Conservation (phyloP, 2,888 invertebrate genomes). For the Eupithecia pulchellata region DNA sequence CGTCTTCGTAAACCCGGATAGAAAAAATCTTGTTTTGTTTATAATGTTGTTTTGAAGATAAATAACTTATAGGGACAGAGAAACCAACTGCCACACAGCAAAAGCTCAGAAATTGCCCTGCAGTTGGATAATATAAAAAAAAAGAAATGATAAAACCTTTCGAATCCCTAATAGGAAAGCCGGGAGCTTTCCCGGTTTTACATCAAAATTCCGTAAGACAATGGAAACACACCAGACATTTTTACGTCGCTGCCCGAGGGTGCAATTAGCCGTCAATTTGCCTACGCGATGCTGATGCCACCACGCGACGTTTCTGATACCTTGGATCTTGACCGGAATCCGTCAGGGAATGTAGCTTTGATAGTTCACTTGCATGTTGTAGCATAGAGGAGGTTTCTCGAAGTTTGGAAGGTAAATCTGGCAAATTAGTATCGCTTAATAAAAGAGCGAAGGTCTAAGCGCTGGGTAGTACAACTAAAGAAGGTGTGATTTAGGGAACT, state of each 20-base stretch:
- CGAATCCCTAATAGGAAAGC: too few relatives aligned
- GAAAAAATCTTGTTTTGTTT: too few relatives aligned
- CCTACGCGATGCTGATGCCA: slow-evolving; percentile 53
- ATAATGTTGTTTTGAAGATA: neutral
- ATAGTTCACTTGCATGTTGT: neutral
- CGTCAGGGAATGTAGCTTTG: neutral
- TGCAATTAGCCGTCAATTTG: slow-evolving; percentile 74
- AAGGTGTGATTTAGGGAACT: neutral
- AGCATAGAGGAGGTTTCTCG: neutral
- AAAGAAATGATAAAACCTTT: neutral
- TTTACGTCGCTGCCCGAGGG: slow-evolving; percentile 58
- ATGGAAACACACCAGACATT: slow-evolving; percentile 50
- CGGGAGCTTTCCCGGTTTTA: slow-evolving; percentile 1
- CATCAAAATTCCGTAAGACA: slow-evolving; percentile 25
- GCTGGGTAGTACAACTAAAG: neutral
- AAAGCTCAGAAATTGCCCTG: too few relatives aligned
- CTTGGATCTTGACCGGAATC: slow-evolving; percentile 21
- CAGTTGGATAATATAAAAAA: neutral
- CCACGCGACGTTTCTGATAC: slow-evolving; percentile 44
- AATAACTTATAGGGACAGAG: neutral
- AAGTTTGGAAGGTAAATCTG: neutral
- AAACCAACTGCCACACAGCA: neutral
- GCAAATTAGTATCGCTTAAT: neutral
- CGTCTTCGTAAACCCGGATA: too few relatives aligned
- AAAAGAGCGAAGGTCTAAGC: neutral